Percentiles rank a stretch among this genome's conserved stretches.
These are phyloP conservation scores for Caerostris darwini DNA, from an alignment of 1,140 invertebrate genomes.

Conservation along the genomic window DNA sequence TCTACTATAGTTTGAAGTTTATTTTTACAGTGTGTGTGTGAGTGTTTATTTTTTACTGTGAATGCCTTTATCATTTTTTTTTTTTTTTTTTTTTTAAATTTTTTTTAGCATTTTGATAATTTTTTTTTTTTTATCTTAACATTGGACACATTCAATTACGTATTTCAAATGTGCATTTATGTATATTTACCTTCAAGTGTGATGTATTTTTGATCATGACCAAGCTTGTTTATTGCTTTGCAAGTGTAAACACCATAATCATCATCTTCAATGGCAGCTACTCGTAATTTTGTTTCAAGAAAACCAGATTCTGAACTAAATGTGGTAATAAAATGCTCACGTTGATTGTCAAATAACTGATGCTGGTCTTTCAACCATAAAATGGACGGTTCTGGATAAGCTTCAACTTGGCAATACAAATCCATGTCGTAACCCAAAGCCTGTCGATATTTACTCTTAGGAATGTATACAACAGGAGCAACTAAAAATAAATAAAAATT, in stretches of 20 bases:
- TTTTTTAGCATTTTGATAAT: too few relatives aligned
- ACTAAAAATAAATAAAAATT: conserved; percentile 76
- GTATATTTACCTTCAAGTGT: conserved; percentile 85
- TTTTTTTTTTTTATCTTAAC: too few relatives aligned
- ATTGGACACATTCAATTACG: too few relatives aligned
- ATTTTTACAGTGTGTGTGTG: too few relatives aligned
- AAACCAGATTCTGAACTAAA: conserved; percentile 95
- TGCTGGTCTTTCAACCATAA: conserved; percentile 92
- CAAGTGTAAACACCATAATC: conserved; percentile 94
- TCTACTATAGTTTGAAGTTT: too few relatives aligned
- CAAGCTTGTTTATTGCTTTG: conserved; percentile 93
- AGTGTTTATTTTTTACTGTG: too few relatives aligned
- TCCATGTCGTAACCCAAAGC: conserved; percentile 96
- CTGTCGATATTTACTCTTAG: conserved; percentile 87
- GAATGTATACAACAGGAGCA: conserved; percentile 91
- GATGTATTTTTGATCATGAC: conserved; percentile 88
- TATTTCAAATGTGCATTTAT: background rate
- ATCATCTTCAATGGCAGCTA: conserved; percentile 94
- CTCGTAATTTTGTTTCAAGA: conserved; percentile 92
- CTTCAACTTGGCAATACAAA: conserved; percentile 94
- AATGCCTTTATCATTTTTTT: too few relatives aligned
- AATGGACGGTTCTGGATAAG: conserved; percentile 95
- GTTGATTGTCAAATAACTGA: conserved; percentile 91
- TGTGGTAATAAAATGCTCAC: conserved; percentile 90
- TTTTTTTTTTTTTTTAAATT: too few relatives aligned